Evolutionary conservation across 1,140 invertebrate species (phyloP).

Genomic region (Lithobius niger): DNA sequence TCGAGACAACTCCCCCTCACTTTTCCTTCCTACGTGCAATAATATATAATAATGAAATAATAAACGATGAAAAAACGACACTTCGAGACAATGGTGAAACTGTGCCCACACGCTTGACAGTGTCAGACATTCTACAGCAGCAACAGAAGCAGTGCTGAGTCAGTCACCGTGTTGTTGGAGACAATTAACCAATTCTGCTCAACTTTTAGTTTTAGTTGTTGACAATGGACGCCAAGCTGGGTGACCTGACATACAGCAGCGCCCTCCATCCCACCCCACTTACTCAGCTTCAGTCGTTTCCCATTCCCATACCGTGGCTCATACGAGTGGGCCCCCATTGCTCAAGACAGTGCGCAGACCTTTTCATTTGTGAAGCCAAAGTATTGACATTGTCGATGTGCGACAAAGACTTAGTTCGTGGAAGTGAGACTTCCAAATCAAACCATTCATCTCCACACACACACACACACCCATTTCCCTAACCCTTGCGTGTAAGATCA

Average conservation of each 20-base stretch:
- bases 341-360: background rate
- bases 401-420: too few relatives aligned
- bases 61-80: background rate
- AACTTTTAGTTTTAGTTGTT: too few relatives aligned
- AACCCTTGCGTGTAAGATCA: too few relatives aligned
- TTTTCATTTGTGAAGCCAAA: background rate
- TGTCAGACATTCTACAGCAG: background rate
- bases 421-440: background rate
- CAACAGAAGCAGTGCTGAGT: background rate
- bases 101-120: background rate
- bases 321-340: too few relatives aligned
- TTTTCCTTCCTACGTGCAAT: background rate
- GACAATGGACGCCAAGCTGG: background rate
- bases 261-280: too few relatives aligned
- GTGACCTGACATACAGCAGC: background rate
- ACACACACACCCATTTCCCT: background rate
- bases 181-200: too few relatives aligned
- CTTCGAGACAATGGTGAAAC: background rate
- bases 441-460: background rate
- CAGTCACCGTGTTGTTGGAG: background rate
- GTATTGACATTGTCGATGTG: background rate
- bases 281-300: background rate
- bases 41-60: background rate
- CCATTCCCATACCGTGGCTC: too few relatives aligned
- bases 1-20: background rate